These are phyloP conservation scores for Sylvia atricapilla DNA, from an alignment of 2,113 vertebrate species.

Conservation along the genomic window DNA sequence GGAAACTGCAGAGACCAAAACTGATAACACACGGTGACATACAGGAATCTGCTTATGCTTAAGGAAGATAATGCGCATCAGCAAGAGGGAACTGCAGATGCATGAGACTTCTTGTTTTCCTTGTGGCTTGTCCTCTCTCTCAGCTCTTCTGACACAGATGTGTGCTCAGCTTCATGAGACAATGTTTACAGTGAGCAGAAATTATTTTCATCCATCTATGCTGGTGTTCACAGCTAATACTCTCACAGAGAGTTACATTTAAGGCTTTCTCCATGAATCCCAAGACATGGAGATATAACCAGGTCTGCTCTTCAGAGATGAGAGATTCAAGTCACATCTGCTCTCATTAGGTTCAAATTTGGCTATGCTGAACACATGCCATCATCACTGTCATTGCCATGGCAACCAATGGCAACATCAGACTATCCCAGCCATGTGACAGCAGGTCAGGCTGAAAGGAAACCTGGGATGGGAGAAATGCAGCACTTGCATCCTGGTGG, in stretches of 20 bases:
- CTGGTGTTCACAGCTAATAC: background rate
- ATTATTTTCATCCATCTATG: background rate
- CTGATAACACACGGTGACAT: background rate
- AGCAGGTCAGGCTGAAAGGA: conserved; percentile 46
- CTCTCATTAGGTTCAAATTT: conserved; percentile 51
- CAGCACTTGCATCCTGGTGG: conserved; percentile 15
- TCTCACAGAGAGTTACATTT: background rate
- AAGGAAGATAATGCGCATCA: background rate
- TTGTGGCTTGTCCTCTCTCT: background rate
- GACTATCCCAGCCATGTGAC: conserved; percentile 11
- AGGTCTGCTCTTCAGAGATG: background rate
- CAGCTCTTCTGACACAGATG: background rate
- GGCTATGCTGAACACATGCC: conserved; percentile 48
- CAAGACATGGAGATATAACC: background rate
- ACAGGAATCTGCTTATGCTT: conserved; percentile 23
- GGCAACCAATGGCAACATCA: conserved; percentile 41
- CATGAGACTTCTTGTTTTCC: conserved; percentile 11
- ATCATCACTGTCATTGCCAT: conserved; percentile 47
- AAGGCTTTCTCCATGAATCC: background rate
- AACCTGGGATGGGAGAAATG: conserved; percentile 23
- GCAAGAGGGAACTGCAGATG: background rate
- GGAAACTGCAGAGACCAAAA: conserved; percentile 25
- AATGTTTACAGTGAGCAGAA: background rate
- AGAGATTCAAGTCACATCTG: conserved; percentile 29
- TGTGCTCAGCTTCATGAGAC: background rate